Base-by-base conservation (phyloP, 2,113 vertebrate species). In the Pollimyrus isidori region DNA sequence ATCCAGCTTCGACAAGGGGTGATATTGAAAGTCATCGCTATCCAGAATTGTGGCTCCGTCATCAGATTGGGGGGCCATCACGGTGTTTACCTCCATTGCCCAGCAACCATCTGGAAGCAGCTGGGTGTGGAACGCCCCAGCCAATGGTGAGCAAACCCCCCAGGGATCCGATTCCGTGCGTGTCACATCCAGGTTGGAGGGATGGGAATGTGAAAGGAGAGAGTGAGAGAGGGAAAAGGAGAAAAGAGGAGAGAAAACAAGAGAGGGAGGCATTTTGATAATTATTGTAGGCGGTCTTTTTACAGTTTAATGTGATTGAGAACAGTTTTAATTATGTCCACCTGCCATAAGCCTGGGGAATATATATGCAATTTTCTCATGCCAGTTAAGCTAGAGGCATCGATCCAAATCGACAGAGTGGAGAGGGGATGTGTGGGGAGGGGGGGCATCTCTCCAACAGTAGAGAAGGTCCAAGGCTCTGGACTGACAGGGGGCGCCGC, bases 401-500 rank as follows among this genome's bases (percentile, higher is more conserved):
- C 4, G 49, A 80, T 80, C 73, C 35, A 17, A 80, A 19, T 80
- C 15, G 35, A 80, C 30, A 87, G 50, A 35, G 9, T 53, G n/a
- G 85, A 46, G 90, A 73, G 76, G 92, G 88, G 88, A 89, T 56
- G 53, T 56, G 53, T 21, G 19, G 17, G 17, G 45, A 5, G 45
- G 45, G 45, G 45, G 45, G 45, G 45, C 45, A 46, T 46, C 45
- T 4, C 45, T 6, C 45, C 45, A 5, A 5, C 45, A 5, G 45
- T 5, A 6, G 45, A 46, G 45, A 46, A 46, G 45, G 45, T 5
- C 45, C 45, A 46, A 46, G 45, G 45, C 45, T 6, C 91, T 90
- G 91, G 86, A 91, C 89, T 94, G 93, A 91, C 88, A 92, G 93
- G 92, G 93, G 93, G 91, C 92, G 93, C 93, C 87, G 42, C 35